Evolutionary conservation across 2,888 invertebrate species (phyloP), one percentile per base, ranked within the genome.

Genomic region (Eupithecia pulchellata): DNA sequence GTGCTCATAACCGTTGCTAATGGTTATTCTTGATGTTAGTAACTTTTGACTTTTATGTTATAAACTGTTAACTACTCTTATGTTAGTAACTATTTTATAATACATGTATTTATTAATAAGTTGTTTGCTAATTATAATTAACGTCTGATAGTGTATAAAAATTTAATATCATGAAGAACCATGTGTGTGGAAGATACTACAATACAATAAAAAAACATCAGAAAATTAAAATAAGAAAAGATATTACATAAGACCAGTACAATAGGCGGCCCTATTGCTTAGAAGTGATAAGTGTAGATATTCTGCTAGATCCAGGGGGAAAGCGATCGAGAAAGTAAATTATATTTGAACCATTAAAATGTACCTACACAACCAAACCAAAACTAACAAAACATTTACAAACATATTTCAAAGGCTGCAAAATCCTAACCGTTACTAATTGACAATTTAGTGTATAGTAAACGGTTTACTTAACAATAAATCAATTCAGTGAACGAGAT

Each of bases 401-500:
- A 61, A 61, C 63, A 9, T n/a, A 27, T 63, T 42, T 39, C 17
- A 27, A 57, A 61, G 11, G 25, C 25, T 36, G 32, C 34, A 30
- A 5, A 61, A 61, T 20, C 34, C 34, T 57, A 25, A 64, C 64
- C 58, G 66, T 66, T 71, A 36, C 63, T 58, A 66, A 66, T 66
- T 25, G 58, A 34, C 64, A 68, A 55, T 65, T 55, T 27, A 61
- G 66, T 60, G 69, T 60, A 66, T 34, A 69, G 64, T 72, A 66
- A 72, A 72, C 64, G 64, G 29, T 69, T 72, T 68, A 36, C 61
- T 17, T 66, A 36, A 64, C n/a, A 20, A 47, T 72, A 64, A 74
- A 73, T 73, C 68, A 69, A 70, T 70, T 63, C 63, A 73, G 73
- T 71, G 69, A 77, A 66, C 68, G 66, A 73, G 65, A 64, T 65